Conservation (phyloP, 2,888 invertebrate genomes). For the Neoaliturus tenellus region DNA sequence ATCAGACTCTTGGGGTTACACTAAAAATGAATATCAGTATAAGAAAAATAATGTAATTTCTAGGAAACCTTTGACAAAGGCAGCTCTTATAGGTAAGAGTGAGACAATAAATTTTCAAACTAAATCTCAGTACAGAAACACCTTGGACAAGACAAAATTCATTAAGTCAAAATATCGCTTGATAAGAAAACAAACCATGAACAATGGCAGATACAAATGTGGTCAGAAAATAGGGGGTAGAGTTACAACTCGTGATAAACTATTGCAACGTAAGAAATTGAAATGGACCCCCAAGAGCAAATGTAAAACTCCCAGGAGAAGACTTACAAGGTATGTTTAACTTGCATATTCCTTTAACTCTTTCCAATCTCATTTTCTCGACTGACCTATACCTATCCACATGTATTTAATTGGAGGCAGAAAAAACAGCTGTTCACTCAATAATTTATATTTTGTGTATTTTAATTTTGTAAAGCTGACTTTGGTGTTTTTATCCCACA, state of each 20-base stretch:
- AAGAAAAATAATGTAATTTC: not conserved
- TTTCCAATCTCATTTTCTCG: too few relatives aligned
- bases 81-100: not conserved
- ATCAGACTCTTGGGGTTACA: not conserved
- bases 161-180: constrained; percentile 29
- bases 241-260: not conserved
- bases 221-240: not conserved
- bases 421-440: too few relatives aligned
- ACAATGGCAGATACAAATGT: not conserved
- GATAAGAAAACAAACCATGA: constrained; percentile 32
- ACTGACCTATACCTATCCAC: too few relatives aligned
- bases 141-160: not conserved
- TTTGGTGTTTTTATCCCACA: too few relatives aligned
- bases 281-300: too few relatives aligned
- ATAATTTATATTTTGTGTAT: too few relatives aligned
- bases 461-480: too few relatives aligned
- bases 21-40: constrained; percentile 20
- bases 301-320: not conserved
- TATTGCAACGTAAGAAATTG: not conserved
- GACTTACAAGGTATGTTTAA: not conserved
- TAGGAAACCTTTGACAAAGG: not conserved
- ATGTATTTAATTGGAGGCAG: too few relatives aligned
- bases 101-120: not conserved
- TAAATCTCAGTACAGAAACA: not conserved
- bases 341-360: too few relatives aligned